Evolutionary conservation across 2,888 invertebrate species (phyloP).

Genomic region (Micoletzkya japonica): DNA sequence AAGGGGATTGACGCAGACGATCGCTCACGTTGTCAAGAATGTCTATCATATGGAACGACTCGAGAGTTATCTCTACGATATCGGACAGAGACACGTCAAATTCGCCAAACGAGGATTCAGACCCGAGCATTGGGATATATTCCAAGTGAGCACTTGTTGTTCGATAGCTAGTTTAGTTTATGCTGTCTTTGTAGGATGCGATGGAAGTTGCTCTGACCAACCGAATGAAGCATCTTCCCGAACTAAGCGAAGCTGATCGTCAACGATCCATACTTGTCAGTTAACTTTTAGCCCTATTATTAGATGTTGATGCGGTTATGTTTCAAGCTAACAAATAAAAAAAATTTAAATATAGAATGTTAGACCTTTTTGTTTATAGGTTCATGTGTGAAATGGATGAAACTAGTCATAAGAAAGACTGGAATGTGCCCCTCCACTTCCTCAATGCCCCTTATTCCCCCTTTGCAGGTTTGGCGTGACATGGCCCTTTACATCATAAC

Average conservation of each 20-base stretch:
- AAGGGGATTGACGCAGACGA: slow-evolving; percentile 54
- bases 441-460: not conserved
- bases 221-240: slow-evolving; percentile 40
- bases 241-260: slow-evolving; percentile 45
- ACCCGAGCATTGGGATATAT: slow-evolving; percentile 58
- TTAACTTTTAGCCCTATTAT: not conserved
- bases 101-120: slow-evolving; percentile 58
- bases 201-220: slow-evolving; percentile 52
- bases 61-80: slow-evolving; percentile 44
- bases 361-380: not conserved
- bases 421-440: not conserved
- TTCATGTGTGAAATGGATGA: not conserved
- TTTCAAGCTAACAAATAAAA: too few relatives aligned
- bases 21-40: slow-evolving; percentile 57
- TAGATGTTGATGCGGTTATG: not conserved
- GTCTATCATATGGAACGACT: slow-evolving; percentile 58
- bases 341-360: too few relatives aligned
- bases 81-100: slow-evolving; percentile 55
- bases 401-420: not conserved
- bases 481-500: slow-evolving; percentile 54
- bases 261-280: slow-evolving; percentile 45
- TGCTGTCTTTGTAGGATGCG: slow-evolving; percentile 47
- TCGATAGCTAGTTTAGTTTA: not conserved
- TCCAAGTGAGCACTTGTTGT: slow-evolving; percentile 42
- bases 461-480: slow-evolving; percentile 49